Conservation (phyloP, 2,888 invertebrate species). For the Malacosoma neustria region DNA sequence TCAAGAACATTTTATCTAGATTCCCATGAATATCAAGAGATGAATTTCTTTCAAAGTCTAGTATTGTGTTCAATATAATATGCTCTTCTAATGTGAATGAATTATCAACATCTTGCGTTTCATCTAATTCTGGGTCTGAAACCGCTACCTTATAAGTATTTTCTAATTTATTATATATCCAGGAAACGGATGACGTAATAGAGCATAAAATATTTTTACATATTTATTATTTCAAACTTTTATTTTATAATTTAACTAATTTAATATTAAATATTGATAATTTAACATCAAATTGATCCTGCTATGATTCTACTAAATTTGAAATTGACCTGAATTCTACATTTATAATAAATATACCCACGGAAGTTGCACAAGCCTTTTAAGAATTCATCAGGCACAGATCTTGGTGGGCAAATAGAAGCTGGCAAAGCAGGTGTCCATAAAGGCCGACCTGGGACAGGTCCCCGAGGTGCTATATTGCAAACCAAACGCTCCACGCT, state of each 20-base stretch:
- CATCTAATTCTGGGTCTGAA: constrained; percentile 35
- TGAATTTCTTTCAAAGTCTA: constrained; percentile 44
- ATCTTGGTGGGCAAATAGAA: constrained; percentile 34
- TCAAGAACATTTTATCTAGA: constrained; percentile 47
- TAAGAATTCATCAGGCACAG: constrained; percentile 23
- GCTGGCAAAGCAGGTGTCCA: constrained; percentile 42
- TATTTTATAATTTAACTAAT: too few species aligned
- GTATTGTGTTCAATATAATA: constrained; percentile 35
- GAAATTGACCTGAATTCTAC: too few species aligned
- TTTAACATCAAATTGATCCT: too few species aligned
- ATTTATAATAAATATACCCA: constrained; percentile 39
- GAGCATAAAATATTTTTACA: too few species aligned
- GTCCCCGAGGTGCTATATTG: constrained; percentile 54
- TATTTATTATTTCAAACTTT: too few species aligned
- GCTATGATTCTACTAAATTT: too few species aligned
- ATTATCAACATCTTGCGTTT: constrained; percentile 24
- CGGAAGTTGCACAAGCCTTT: constrained; percentile 42
- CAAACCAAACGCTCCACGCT: constrained; percentile 58
- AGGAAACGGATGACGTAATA: too few species aligned
- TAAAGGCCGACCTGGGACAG: constrained; percentile 24
- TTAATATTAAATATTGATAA: too few species aligned
- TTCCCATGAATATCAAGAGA: constrained; percentile 32
- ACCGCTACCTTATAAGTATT: too few species aligned
- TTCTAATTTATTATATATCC: too few species aligned
- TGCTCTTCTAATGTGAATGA: constrained; percentile 40